These are phyloP conservation scores for Himalopsyche japonica DNA, from an alignment of 2,888 invertebrate species.

Conservation along the genomic window DNA sequence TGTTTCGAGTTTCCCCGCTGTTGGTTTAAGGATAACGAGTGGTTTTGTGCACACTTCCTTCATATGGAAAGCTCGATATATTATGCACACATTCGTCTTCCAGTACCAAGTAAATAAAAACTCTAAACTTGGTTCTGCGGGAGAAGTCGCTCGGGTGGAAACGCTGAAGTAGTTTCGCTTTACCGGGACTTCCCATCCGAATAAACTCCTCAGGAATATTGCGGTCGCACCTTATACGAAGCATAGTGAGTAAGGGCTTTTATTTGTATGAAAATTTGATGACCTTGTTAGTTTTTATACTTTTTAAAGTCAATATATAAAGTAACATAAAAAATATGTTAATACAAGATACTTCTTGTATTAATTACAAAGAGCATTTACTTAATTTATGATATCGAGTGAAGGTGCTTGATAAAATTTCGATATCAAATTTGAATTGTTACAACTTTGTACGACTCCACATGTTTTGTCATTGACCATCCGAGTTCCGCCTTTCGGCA, in stretches of 20 bases:
- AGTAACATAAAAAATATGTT: too few species aligned
- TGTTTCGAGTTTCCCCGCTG: neutral
- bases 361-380: too few species aligned
- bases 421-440: too few species aligned
- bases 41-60: neutral
- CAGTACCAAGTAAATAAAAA: constrained; percentile 6
- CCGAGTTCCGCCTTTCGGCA: too few species aligned
- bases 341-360: too few species aligned
- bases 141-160: neutral
- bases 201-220: neutral
- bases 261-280: too few species aligned
- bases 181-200: neutral
- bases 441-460: too few species aligned
- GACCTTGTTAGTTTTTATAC: too few species aligned
- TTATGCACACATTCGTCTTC: constrained; percentile 23
- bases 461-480: too few species aligned
- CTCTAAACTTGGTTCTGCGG: neutral
- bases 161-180: neutral
- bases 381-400: too few species aligned
- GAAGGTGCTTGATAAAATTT: too few species aligned
- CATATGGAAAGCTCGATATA: constrained; percentile 14
- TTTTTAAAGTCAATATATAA: too few species aligned
- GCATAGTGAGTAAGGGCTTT: neutral
- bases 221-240: neutral
- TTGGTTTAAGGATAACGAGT: neutral